These are phyloP conservation scores for Ypsolopha sequella DNA, from an alignment of 2,888 invertebrate species.

Conservation along the genomic window DNA sequence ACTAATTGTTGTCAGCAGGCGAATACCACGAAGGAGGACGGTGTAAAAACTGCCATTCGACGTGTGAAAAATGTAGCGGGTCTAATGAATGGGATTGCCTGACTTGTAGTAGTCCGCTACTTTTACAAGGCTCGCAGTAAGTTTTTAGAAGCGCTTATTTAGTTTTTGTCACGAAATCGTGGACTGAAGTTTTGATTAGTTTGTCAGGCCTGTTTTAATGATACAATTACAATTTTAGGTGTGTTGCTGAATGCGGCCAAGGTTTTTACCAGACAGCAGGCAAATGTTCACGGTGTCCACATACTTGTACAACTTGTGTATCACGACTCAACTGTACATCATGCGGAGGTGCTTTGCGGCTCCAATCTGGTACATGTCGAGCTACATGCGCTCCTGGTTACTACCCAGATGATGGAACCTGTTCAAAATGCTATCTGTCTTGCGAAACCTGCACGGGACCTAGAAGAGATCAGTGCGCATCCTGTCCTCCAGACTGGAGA, in stretches of 20 bases:
- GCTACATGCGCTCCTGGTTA: constrained; percentile 85
- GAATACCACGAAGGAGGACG: constrained; percentile 82
- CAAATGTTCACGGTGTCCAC: constrained; percentile 82
- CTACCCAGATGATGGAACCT: constrained; percentile 87
- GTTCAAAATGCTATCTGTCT: constrained; percentile 85
- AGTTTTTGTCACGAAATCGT: background rate
- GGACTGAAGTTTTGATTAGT: no score
- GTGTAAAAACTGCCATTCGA: constrained; percentile 86
- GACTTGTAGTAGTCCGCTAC: constrained; percentile 79
- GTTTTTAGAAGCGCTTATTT: constrained; percentile 1
- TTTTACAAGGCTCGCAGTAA: constrained; percentile 75
- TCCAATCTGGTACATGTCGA: constrained; percentile 87
- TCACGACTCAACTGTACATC: constrained; percentile 85
- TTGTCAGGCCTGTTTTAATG: background rate
- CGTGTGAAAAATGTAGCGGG: constrained; percentile 87
- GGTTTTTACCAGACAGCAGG: constrained; percentile 82
- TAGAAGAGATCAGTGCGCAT: constrained; percentile 85
- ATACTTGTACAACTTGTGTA: constrained; percentile 83
- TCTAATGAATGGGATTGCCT: constrained; percentile 83
- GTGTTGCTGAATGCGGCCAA: constrained; percentile 83
- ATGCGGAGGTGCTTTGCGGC: constrained; percentile 80
- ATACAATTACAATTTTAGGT: constrained; percentile 46
- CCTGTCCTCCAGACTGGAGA: constrained; percentile 85
- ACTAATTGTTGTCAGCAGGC: constrained; percentile 56
- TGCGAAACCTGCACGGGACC: constrained; percentile 89